Evolutionary conservation across 1,140 invertebrate species (phyloP), one percentile per base, ranked within the genome.

Genomic region (Drosophila rhopaloa): DNA sequence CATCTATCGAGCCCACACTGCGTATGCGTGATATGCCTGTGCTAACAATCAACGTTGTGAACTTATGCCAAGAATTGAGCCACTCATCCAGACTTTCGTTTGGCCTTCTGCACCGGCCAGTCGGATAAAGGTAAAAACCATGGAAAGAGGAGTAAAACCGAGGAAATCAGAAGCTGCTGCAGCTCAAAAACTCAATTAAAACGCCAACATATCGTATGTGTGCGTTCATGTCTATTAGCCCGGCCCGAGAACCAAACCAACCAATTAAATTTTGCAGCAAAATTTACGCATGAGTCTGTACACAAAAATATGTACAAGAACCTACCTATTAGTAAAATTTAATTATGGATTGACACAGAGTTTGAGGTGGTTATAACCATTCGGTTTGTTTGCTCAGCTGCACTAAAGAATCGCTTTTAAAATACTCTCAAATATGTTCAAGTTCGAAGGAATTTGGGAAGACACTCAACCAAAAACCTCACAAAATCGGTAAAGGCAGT

Each of bases 101-200:
- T 40, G n/a, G 19, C 29, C 35, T 38, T 19, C 56, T 65, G 57
- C 56, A 19, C 62, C 37, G 55, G 40, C 61, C 47, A 60, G 57
- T 46, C 24, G 50, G 66, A 70, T 68, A 84, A 81, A 71, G 50
- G 57, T 51, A 37, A 61, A 47, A 41, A 13, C 14, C 24, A 9
- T 19, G 19, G 13, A 16, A 10, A 11, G 8, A 24, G 5, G 10
- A 14, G 35, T 37, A 43, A 24, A 16, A 37, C 37, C 14, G 24
- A 27, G 47, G 38, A 19, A 53, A 53, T 66, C 61, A 68, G 40
- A 56, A 58, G 54, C 54, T 44, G 70, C 9, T 27, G 29, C 61
- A 65, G 62, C 59, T 74, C 59, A 65, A 84, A 80, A 85, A 70
- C 77, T 73, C 81, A 84, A 84, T 84, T 84, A 84, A 84, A 85